Evolutionary conservation across 2,888 invertebrate species (phyloP).

Genomic region (Mythimna vitellina): DNA sequence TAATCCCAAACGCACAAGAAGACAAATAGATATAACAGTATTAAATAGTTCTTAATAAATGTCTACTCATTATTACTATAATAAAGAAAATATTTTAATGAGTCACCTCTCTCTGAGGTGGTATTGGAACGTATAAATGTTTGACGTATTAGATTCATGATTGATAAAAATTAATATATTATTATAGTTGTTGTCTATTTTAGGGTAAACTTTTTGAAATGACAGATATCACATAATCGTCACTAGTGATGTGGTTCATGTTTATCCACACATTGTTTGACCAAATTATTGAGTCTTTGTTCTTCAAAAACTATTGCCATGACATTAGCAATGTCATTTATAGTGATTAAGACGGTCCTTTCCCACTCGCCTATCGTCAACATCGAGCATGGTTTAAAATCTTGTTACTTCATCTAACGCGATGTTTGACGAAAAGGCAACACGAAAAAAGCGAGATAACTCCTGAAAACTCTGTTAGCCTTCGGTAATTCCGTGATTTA

Average conservation of each 20-base stretch:
- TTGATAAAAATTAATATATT: neutral
- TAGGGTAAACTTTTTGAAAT: neutral
- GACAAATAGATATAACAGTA: conserved; percentile 27
- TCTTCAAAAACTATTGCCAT: conserved; percentile 2
- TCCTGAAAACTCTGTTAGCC: too few relatives aligned
- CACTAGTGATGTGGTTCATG: neutral
- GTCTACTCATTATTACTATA: neutral
- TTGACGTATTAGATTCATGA: conserved; percentile 3
- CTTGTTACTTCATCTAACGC: too few relatives aligned
- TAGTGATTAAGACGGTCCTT: too few relatives aligned
- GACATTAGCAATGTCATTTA: neutral
- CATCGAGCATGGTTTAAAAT: too few relatives aligned
- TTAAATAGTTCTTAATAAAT: conserved; percentile 33
- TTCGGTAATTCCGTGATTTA: too few relatives aligned
- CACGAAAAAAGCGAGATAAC: too few relatives aligned
- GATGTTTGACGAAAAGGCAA: too few relatives aligned
- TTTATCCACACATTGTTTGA: neutral
- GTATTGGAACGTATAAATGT: neutral
- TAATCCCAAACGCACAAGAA: conserved; percentile 15
- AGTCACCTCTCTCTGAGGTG: neutral
- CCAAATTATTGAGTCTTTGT: neutral
- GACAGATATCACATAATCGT: conserved; percentile 2
- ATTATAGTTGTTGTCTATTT: neutral
- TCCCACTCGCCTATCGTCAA: too few relatives aligned
- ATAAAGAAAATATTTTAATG: neutral